phyloP scores from a whole-genome alignment of 92 coral and sea anemone genomes.

The Palythoa caribaeorum region DNA sequence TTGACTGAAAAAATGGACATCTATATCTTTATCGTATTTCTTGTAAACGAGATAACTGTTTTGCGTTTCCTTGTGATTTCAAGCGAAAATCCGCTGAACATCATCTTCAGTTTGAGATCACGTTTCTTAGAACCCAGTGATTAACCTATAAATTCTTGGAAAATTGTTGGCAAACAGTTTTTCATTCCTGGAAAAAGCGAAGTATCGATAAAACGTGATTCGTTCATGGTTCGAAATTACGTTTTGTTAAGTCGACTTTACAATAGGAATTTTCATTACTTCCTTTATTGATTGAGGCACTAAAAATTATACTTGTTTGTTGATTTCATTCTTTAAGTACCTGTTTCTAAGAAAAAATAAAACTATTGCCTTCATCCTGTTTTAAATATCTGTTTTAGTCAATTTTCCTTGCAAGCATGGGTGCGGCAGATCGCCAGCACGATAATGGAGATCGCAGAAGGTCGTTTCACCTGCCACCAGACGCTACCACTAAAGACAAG shows the following conservation, averaged over 20 bases:
- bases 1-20: too few species aligned
- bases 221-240: background rate
- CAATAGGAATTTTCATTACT: background rate
- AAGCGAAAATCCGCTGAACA: constrained; percentile 19
- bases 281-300: background rate
- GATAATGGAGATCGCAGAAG: background rate
- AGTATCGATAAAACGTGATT: background rate
- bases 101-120: background rate
- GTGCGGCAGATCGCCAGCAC: constrained; percentile 10
- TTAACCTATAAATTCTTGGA: constrained; percentile 1
- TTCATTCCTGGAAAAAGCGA: constrained; percentile 14
- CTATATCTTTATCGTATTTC: too few species aligned
- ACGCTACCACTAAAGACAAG: background rate
- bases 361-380: background rate
- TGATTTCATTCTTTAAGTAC: background rate
- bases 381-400: background rate
- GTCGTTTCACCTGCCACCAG: constrained; percentile 15
- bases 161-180: constrained; percentile 5
- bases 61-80: background rate
- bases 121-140: background rate
- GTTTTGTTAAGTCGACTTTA: background rate
- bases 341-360: constrained; percentile 15
- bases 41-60: too few species aligned
- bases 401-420: constrained; percentile 15
- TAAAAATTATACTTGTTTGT: background rate